Evolutionary conservation across 37 sponge, comb jelly and placozoan genomes (phyloP).

Genomic region (Mnemiopsis leidyi): DNA sequence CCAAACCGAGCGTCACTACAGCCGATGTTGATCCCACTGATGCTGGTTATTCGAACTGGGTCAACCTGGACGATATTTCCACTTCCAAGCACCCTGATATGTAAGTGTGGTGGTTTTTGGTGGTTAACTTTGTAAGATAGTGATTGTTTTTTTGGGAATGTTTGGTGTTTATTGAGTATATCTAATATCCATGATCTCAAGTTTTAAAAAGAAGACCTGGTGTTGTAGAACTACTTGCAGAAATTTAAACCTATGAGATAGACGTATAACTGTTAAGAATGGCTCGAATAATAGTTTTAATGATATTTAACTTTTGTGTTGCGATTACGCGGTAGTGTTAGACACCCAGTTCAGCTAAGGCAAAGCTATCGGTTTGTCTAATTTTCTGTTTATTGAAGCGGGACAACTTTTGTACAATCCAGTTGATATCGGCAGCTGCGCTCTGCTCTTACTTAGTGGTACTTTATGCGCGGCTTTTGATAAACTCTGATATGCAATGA

Average conservation of each 20-base stretch:
- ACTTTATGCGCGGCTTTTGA: neutral
- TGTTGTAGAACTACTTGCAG: too few relatives aligned
- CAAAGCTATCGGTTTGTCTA: neutral
- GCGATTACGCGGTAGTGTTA: too few relatives aligned
- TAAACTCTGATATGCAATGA: too few relatives aligned
- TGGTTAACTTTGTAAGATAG: neutral
- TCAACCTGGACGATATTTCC: constrained; percentile 50
- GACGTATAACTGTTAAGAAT: neutral
- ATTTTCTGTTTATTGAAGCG: neutral
- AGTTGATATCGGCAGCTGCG: neutral
- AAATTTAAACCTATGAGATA: neutral
- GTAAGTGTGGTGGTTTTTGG: neutral
- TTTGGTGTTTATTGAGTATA: too few relatives aligned
- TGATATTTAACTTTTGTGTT: neutral
- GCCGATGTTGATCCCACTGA: neutral
- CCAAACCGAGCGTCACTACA: neutral
- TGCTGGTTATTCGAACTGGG: constrained; percentile 35
- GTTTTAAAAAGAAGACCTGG: too few relatives aligned
- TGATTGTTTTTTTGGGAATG: neutral
- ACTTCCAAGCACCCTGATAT: constrained; percentile 9
- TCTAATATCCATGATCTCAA: too few relatives aligned
- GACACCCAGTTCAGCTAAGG: too few relatives aligned
- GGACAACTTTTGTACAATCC: neutral
- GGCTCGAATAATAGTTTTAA: neutral
- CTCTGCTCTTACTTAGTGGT: neutral